Conservation (phyloP, 2,797 vertebrate species). For the Danio jaintianensis region DNA sequence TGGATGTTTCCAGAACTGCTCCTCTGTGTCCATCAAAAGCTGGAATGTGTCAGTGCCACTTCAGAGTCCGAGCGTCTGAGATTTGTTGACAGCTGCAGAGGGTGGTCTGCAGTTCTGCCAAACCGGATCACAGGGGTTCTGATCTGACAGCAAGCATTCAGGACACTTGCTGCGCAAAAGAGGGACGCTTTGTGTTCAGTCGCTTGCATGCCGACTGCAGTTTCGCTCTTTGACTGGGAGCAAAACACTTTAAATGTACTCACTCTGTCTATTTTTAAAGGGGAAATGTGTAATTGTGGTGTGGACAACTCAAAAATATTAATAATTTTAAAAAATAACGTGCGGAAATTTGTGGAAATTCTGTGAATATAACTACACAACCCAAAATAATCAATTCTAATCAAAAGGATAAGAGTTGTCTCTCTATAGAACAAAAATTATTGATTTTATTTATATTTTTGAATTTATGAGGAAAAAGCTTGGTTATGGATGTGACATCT, state of each 20-base stretch:
- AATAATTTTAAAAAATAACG: too few species aligned
- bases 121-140: conserved; percentile 75
- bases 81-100: conserved; percentile 84
- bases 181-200: conserved; percentile 78
- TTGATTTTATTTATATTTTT: too few species aligned
- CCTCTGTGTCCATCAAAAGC: conserved; percentile 79
- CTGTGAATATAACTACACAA: too few species aligned
- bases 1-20: conserved; percentile 81
- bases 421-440: too few species aligned
- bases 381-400: too few species aligned
- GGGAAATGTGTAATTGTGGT: background rate
- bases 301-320: background rate
- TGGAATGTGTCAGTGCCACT: conserved; percentile 68
- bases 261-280: background rate
- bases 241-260: background rate
- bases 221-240: conserved; percentile 18
- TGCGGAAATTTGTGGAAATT: too few species aligned
- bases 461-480: too few species aligned
- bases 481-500: too few species aligned
- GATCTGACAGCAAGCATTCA: conserved; percentile 75
- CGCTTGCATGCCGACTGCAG: conserved; percentile 58
- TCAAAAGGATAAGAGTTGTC: too few species aligned
- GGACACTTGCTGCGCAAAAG: conserved; percentile 81
- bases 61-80: conserved; percentile 78
- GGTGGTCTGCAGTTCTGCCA: conserved; percentile 83